Evolutionary conservation across 2,113 vertebrate genomes (phyloP), one percentile per base, ranked within the genome.

Genomic region (Salminus brasiliensis): DNA sequence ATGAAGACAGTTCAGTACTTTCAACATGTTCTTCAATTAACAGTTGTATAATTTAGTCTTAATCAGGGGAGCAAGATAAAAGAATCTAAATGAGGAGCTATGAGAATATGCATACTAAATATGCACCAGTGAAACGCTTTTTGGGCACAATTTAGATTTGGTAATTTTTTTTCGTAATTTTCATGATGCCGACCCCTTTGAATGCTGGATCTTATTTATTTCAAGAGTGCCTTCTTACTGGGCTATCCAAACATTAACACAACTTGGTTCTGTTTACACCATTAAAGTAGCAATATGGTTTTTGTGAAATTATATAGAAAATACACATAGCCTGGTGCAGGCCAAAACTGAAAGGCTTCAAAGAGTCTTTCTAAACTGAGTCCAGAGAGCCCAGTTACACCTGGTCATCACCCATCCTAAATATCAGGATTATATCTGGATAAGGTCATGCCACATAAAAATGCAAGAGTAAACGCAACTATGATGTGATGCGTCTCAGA

Each of bases 21-120:
- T 79, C 72, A 32, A 74, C 78, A 74, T 78, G 75, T 72, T 83
- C 80, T 66, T 85, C 76, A 81, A 86, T 88, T 80, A 84, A 87
- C 71, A 71, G 70, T 72, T 73, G 76, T 74, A 79, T 66, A 76
- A 75, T 83, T 86, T 67, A 62, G 74, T 60, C 81, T 79, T 81
- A 84, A 82, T 75, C 66, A 68, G 66, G 67, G n/a, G 65, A 80
- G 47, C 2, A 65, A 72, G 79, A 82, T 72, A 60, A 85, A 80
- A 84, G 62, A 84, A 81, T 82, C 52, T 36, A 72, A 81, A 82
- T 79, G 67, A 81, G 70, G 79, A 78, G 55, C 72, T 65, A 34
- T 60, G 59, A 59, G 63, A 81, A 82, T 74, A 52, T 57, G 29
- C 71, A 79, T 49, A 65, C 23, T 72, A 69, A 49, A 63, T 74